Evolutionary conservation across 1,140 invertebrate genomes (phyloP), one percentile per base, ranked within the genome.

Genomic region (Conopomorpha cramerella): DNA sequence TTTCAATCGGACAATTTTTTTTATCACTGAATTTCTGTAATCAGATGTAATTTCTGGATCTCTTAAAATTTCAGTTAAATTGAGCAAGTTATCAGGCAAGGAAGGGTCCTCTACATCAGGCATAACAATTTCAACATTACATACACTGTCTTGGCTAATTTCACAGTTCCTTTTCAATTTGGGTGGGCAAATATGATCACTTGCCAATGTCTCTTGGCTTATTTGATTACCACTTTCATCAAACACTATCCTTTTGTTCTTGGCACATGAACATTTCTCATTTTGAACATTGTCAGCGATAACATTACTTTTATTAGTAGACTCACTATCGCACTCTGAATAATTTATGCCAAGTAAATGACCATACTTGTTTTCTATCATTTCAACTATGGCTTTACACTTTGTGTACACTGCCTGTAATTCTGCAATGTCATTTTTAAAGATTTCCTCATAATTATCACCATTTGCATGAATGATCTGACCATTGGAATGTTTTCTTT

Each of bases 321-420:
- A 8, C 18, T 27, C 43, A 3, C 13, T 13, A 8, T n/a, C 17
- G 12, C 11, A 6, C 11, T 37, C 37, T n/a, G 11, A n/a, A n/a
- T n/a, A n/a, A 11, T 51, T 28, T 18, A 58, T 30, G 25, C 58
- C 39, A 16, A 70, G 39, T 37, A 74, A 61, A 49, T 68, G 58
- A 3, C 67, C 65, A 45, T 72, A 74, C 42, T 74, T 74, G 3
- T 29, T 32, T 43, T 72, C 65, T n/a, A 74, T 70, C 41, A 64
- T 70, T 3, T 41, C 40, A 2, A 74, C 34, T 32, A 71, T 44
- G 8, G 41, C 25, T 41, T 63, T 66, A 36, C 70, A 72, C 18
- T 63, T 60, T 11, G 43, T 46, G 18, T 72, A 72, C 18, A 61
- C 49, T 12, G 34, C 31, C 44, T 36, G 51, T 16, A 74, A 34